Base-by-base conservation (phyloP, 2,113 vertebrate genomes). In the Pelusios castaneus region DNA sequence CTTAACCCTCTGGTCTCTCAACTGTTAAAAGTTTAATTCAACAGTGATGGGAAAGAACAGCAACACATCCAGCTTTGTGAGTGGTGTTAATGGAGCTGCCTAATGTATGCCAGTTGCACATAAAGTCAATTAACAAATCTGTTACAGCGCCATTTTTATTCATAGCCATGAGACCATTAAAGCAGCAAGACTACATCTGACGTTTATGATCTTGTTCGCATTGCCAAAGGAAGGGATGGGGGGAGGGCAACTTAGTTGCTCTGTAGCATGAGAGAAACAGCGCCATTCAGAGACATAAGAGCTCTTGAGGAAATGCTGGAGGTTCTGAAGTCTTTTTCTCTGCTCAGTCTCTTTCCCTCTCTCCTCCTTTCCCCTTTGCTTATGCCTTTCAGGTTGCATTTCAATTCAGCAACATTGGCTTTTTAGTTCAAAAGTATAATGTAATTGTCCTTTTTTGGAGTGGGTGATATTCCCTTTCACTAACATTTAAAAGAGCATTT, bases 131-230 rank as follows among this genome's bases (percentile, higher is more conserved):
- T 96, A 96, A 94, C 95, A 96, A 91, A 97, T 97, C 95, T 97
- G 97, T 97, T 96, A 96, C 97, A 58, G 41, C 90, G 84, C 94
- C 97, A 92, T 97, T 98, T 97, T 97, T 96, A 97, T 97, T 97
- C 97, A 91, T 80, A 96, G 97, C 90, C 94, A 91, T 79, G 85
- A 96, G 97, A 96, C 95, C 96, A 91, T 96, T 94, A 93, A 95
- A 95, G 95, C 70, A 79, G 97, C 94, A 93, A 96, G 95, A 93
- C 94, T 96, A 87, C 91, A 90, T 95, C 95, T 96, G 97, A 98
- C 76, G 80, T 97, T 97, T 95, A 93, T 93, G 95, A 89, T 96
- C 95, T 96, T 95, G 93, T 95, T 96, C 89, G 49, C 56, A 45
- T 97, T 97, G 97, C 95, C 92, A 92, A 94, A 55, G 93, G 70